phyloP scores from a whole-genome alignment of 2,888 invertebrate species.

The Emmelina monodactyla region DNA sequence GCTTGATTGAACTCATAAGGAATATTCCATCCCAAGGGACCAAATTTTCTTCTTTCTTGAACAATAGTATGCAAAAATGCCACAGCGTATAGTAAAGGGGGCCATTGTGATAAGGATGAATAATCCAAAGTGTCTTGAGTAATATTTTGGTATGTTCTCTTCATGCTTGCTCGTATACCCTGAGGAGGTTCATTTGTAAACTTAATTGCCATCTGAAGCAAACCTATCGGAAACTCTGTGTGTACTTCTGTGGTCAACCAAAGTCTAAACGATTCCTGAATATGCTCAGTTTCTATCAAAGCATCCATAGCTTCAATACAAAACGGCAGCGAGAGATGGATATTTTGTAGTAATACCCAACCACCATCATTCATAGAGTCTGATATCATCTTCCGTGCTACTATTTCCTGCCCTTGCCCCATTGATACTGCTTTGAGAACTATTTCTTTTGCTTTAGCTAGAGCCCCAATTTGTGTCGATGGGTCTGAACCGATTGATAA shows the following conservation, averaged over 20 bases:
- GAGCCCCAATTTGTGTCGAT: slow-evolving; percentile 87
- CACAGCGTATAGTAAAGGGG: slow-evolving; percentile 89
- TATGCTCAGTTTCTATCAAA: slow-evolving; percentile 82
- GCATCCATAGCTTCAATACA: slow-evolving; percentile 92
- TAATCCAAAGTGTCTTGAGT: slow-evolving; percentile 93
- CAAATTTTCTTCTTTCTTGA: slow-evolving; percentile 94
- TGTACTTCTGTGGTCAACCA: slow-evolving; percentile 98
- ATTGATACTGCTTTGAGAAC: slow-evolving; percentile 89
- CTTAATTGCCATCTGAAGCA: slow-evolving; percentile 91
- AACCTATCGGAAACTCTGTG: slow-evolving; percentile 89
- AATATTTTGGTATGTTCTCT: slow-evolving; percentile 88
- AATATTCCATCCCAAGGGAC: slow-evolving; percentile 96
- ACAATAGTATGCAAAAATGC: slow-evolving; percentile 95
- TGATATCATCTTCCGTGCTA: slow-evolving; percentile 82
- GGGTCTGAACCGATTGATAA: slow-evolving; percentile 96
- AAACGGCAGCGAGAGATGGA: slow-evolving; percentile 94
- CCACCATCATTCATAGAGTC: slow-evolving; percentile 83
- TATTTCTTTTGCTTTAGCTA: slow-evolving; percentile 89
- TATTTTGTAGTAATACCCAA: slow-evolving; percentile 95
- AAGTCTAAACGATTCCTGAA: slow-evolving; percentile 84
- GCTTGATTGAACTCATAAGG: slow-evolving; percentile 98
- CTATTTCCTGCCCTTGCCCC: slow-evolving; percentile 95
- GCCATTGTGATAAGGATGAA: slow-evolving; percentile 92
- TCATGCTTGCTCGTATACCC: slow-evolving; percentile 90
- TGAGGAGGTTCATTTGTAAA: slow-evolving; percentile 98